Percentiles rank a stretch among this genome's conserved stretches.
These are phyloP conservation scores for Exocentrus adspersus DNA, from an alignment of 2,888 invertebrate species.

Conservation along the genomic window DNA sequence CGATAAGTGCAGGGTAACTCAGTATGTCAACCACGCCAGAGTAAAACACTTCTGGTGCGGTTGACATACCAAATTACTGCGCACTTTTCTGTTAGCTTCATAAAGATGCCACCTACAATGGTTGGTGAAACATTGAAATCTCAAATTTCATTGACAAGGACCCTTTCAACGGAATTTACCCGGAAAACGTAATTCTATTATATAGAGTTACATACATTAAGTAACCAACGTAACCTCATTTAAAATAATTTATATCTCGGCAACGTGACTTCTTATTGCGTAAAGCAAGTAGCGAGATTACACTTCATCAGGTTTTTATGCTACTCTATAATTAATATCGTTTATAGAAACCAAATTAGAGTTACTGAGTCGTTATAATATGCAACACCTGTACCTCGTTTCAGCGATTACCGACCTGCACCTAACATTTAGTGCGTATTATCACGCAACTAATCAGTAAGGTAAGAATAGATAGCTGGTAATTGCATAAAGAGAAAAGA, in stretches of 20 bases:
- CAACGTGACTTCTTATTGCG: slow-evolving; percentile 19
- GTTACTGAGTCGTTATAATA: no score
- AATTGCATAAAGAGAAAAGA: no score
- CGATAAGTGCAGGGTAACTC: no score
- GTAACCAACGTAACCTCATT: background rate
- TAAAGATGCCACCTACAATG: no score
- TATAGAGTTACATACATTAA: background rate
- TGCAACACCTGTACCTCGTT: slow-evolving; percentile 38
- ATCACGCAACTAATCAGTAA: slow-evolving; percentile 30
- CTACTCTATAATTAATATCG: slow-evolving; percentile 31
- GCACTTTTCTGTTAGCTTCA: no score
- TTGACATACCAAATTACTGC: no score
- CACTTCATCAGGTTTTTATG: slow-evolving; percentile 23
- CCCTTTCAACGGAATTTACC: no score
- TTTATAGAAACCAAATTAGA: slow-evolving; percentile 34
- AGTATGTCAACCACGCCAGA: no score
- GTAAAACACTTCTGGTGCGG: no score
- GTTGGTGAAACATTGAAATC: no score
- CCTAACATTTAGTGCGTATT: slow-evolving; percentile 29
- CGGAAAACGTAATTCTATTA: background rate
- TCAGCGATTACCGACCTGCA: slow-evolving; percentile 32
- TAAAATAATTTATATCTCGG: slow-evolving; percentile 9
- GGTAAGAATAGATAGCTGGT: no score
- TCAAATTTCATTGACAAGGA: no score
- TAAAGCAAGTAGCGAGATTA: slow-evolving; percentile 14